A percentile compares a stretch with the other conserved stretches of the same genome.
These are phyloP conservation scores for Rhinopomastus cyanomelas DNA, from an alignment of 2,113 vertebrate genomes.

Conservation along the genomic window DNA sequence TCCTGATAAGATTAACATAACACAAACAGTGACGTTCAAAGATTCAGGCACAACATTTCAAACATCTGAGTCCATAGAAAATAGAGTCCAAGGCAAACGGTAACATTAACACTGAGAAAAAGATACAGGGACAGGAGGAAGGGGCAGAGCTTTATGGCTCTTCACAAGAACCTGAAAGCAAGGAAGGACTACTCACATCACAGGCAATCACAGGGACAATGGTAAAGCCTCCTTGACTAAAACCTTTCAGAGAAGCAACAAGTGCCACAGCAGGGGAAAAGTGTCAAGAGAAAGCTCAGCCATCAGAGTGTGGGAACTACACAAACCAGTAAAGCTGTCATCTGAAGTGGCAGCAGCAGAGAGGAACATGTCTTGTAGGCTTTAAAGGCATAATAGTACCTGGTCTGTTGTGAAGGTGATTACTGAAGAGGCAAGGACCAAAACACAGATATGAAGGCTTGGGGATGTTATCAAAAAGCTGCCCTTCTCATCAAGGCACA, in stretches of 20 bases:
- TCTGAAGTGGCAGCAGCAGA: not conserved
- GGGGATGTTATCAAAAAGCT: not conserved
- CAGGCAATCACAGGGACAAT: not conserved
- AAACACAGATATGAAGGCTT: not conserved
- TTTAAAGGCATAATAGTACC: not conserved
- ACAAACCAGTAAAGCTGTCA: accelerated
- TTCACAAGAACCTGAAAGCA: not conserved
- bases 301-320: not conserved
- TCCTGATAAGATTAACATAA: not conserved
- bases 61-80: not conserved
- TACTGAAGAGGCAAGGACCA: not conserved
- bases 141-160: not conserved
- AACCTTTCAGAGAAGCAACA: not conserved
- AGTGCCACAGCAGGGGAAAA: not conserved
- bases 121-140: not conserved
- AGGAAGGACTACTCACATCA: not conserved
- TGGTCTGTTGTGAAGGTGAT: not conserved
- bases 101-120: not conserved
- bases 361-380: not conserved
- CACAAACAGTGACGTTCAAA: not conserved
- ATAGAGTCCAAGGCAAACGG: not conserved
- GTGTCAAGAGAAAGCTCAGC: not conserved
- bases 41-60: not conserved
- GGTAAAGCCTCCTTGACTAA: not conserved
- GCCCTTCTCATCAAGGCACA: not conserved